Conservation (phyloP, 2,113 vertebrate genomes). For the Pollimyrus isidori region DNA sequence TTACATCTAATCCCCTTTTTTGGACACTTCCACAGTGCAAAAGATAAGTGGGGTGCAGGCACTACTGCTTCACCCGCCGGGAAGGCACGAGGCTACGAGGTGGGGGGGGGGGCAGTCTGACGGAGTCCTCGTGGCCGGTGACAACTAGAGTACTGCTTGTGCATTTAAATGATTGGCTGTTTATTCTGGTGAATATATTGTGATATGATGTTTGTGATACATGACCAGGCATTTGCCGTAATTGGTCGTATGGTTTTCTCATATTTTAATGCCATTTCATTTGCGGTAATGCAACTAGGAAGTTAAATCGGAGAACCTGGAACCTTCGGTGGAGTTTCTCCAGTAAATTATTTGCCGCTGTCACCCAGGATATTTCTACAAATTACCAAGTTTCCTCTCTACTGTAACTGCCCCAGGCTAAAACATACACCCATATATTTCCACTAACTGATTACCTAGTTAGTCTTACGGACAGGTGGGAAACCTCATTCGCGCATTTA, state of each 20-base stretch:
- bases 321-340: not conserved
- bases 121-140: not conserved
- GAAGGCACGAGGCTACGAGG: not conserved
- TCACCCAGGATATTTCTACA: not conserved
- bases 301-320: not conserved
- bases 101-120: not conserved
- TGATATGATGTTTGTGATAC: not conserved
- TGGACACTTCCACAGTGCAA: not conserved
- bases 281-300: not conserved
- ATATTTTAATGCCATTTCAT: not conserved
- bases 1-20: not conserved
- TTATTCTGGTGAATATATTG: not conserved
- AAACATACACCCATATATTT: not conserved
- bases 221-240: not conserved
- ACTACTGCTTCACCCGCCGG: not conserved
- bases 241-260: not conserved
- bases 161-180: not conserved
- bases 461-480: not conserved
- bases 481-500: not conserved
- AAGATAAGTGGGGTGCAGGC: not conserved
- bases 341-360: not conserved
- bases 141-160: not conserved
- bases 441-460: not conserved
- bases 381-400: not conserved
- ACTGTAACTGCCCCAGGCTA: not conserved